Base-by-base conservation (phyloP, 2,797 vertebrate species). In the Sylvilagus floridanus region DNA sequence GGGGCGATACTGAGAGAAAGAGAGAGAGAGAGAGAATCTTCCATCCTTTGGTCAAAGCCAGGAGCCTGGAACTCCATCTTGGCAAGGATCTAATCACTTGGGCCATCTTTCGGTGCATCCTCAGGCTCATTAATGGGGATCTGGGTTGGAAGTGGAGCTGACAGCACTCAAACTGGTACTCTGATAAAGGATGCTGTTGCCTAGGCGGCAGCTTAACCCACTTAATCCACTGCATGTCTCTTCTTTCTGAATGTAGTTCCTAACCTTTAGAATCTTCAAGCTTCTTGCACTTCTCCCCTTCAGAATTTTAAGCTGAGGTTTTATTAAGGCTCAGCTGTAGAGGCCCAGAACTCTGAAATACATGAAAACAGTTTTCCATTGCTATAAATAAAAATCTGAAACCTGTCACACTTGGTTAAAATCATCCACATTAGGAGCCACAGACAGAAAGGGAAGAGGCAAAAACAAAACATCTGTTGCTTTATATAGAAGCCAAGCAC, bases 321-420 rank as follows among this genome's bases (percentile, higher is more conserved):
- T 19, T 76, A 62, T 77, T 86, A 85, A 93, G 37, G 85, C 68
- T 71, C 52, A 86, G 77, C 32, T 17, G 72, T 86, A 54, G 63
- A 97, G 65, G 2, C 62, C 72, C 88, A 75, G 35, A 76, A 47
- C 90, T 88, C 89, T 90, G 94, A 93, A 82, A 96, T 94, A 83
- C 76, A 81, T 37, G 52, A 97, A 97, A 98, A 96, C 88, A 87
- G 47, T 96, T 97, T 96, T 97, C 88, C 60, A 97, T 72, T 71
- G 87, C 91, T 97, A 97, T 97, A 97, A 98, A 98, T 96, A 98
- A 98, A 97, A 94, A 69, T 88, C 97, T 97, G 97, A 98, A 98
- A 96, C 96, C 94, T 98, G 98, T 98, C 98, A 98, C 76, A 97
- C 91, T 96, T 97, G 94, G 96, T 98, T 98, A 98, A 97, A 98